Percentiles rank a stretch among this genome's conserved stretches.
Conservation (phyloP, 2,888 invertebrate genomes). For the Drosophila pegasa region DNA sequence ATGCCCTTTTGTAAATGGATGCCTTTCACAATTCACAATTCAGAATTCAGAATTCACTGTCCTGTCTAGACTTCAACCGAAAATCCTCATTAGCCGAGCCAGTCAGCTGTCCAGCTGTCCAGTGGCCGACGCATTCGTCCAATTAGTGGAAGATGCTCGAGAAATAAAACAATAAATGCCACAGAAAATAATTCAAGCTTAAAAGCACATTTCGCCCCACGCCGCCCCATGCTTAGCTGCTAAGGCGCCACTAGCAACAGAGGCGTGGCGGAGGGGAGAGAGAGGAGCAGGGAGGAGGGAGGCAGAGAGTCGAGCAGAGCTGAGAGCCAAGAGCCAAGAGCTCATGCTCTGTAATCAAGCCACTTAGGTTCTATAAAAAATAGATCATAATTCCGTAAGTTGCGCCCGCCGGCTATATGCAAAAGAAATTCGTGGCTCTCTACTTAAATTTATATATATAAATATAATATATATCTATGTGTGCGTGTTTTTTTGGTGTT, state of each 20-base stretch:
- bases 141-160: background rate
- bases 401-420: slow-evolving; percentile 31
- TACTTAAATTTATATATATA: slow-evolving; percentile 6
- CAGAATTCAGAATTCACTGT: background rate
- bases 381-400: slow-evolving; percentile 52
- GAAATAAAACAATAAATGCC: background rate
- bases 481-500: slow-evolving; percentile 3
- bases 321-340: background rate
- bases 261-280: background rate
- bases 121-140: background rate
- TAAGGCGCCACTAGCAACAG: background rate
- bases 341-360: slow-evolving; percentile 27
- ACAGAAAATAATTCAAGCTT: slow-evolving; percentile 3
- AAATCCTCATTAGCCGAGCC: slow-evolving; percentile 5
- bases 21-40: background rate
- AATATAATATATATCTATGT: background rate
- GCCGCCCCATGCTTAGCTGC: slow-evolving; percentile 24
- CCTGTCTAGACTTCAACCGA: background rate
- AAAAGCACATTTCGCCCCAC: slow-evolving; percentile 9
- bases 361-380: slow-evolving; percentile 55
- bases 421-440: slow-evolving; percentile 28
- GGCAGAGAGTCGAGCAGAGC: no score
- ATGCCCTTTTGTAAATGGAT: background rate
- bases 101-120: background rate
- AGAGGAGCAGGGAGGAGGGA: background rate